Evolutionary conservation across 2,888 invertebrate species (phyloP), one percentile per base, ranked within the genome.

Genomic region (Pseudoips prasinana): DNA sequence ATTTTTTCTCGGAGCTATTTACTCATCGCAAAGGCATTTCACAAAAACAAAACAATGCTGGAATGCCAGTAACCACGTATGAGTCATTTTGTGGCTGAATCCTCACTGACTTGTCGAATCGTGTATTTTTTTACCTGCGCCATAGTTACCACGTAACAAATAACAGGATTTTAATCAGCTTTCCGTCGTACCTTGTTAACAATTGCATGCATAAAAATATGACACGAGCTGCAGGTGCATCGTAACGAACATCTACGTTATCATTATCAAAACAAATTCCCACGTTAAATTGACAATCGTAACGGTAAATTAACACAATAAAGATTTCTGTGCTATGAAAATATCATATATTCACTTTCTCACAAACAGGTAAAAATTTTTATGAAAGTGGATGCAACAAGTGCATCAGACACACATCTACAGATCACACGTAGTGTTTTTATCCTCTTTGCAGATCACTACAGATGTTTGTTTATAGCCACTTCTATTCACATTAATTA

Each of bases 351-450:
- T 68, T 75, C 72, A 80, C 84, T 84, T 82, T 83, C 75, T 75
- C 76, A 73, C 64, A 70, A 76, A 74, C 70, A 72, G 64, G 71
- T 73, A 71, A 75, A 76, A 62, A 59, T 69, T 46, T 61, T 80
- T 77, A 77, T 73, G 78, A 87, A 87, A 85, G 81, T 84, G 62
- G 73, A 66, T 77, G 82, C 73, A 76, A 73, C 75, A 76, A 76
- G 74, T 73, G 69, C 62, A 56, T 20, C 10, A 46, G 47, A 14
- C 55, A 64, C 60, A 66, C 57, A 61, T 58, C 48, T 5, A 14
- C 14, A n/a, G n/a, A n/a, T n/a, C n/a, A n/a, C n/a, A n/a, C n/a
- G n/a, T n/a, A n/a, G n/a, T n/a, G n/a, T n/a, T n/a, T n/a, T n/a
- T n/a, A n/a, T n/a, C n/a, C n/a, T n/a, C n/a, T n/a, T n/a, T n/a